These are phyloP conservation scores for Mionectes macconnelli DNA, from an alignment of 2,113 vertebrate species.

Conservation along the genomic window DNA sequence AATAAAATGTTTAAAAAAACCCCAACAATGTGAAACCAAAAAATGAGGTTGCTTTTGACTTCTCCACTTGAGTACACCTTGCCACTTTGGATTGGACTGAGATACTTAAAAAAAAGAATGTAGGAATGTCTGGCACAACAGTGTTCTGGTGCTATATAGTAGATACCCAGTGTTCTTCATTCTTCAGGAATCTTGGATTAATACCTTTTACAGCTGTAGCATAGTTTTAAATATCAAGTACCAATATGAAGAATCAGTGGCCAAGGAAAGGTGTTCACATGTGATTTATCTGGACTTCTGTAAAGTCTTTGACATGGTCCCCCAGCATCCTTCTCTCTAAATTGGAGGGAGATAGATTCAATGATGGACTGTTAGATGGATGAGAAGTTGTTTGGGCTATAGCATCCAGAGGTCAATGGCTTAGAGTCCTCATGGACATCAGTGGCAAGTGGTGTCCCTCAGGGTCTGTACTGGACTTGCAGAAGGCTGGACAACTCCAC, in stretches of 20 bases:
- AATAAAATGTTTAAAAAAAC: not conserved
- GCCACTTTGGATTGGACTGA: accelerated
- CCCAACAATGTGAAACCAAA: not conserved
- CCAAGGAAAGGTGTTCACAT: not conserved
- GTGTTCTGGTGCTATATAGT: not conserved
- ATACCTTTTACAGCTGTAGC: not conserved
- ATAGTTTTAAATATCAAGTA: not conserved
- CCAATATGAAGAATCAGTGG: not conserved
- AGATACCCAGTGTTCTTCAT: not conserved
- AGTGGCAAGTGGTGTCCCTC: not conserved
- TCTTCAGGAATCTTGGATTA: not conserved
- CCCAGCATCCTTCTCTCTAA: not conserved
- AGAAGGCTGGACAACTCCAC: not conserved
- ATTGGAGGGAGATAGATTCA: not conserved
- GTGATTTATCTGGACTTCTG: not conserved
- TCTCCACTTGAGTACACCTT: not conserved
- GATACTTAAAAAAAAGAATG: not conserved
- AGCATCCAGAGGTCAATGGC: not conserved
- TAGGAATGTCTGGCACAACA: not conserved
- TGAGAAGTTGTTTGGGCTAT: not conserved
- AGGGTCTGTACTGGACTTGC: not conserved
- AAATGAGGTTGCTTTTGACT: not conserved
- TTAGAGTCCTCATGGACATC: not conserved
- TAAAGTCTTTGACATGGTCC: not conserved
- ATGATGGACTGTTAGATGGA: not conserved